A percentile compares a stretch with the other conserved stretches of the same genome.
phyloP scores from a whole-genome alignment of 1,140 invertebrate species.

The Belonocnema kinseyi region DNA sequence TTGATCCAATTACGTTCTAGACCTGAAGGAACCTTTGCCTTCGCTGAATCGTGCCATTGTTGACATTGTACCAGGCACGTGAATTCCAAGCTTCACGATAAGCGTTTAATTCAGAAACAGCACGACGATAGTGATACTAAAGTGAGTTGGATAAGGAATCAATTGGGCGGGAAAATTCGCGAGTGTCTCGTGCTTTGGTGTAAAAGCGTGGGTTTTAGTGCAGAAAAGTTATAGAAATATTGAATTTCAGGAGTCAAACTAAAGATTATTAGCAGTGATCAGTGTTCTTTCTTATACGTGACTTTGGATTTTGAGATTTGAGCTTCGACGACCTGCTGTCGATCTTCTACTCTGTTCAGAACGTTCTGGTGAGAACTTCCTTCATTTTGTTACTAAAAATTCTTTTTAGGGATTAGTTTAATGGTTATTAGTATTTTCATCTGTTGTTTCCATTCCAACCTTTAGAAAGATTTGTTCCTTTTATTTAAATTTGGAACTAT shows the following conservation, averaged over 20 bases:
- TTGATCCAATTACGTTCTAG: slow-evolving; percentile 19
- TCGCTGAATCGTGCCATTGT: slow-evolving; percentile 12
- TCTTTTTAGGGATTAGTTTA: too few relatives aligned
- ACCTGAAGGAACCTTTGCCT: slow-evolving; percentile 3
- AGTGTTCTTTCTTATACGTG: background rate
- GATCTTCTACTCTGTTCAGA: background rate
- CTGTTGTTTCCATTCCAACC: too few relatives aligned
- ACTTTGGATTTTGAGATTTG: slow-evolving; percentile 16
- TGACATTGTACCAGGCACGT: slow-evolving; percentile 23
- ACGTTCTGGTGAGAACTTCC: background rate
- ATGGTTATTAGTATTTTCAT: too few relatives aligned
- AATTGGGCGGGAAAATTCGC: background rate
- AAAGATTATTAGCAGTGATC: too few relatives aligned
- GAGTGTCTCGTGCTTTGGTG: slow-evolving; percentile 1
- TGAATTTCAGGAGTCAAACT: too few relatives aligned
- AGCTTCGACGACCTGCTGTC: background rate
- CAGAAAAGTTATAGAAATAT: too few relatives aligned
- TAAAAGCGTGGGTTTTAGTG: slow-evolving; percentile 2
- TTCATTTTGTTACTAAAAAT: background rate
- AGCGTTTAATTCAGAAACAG: slow-evolving; percentile 5
- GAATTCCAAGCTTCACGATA: slow-evolving; percentile 2
- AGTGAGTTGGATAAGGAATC: background rate
- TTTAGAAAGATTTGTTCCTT: too few relatives aligned
- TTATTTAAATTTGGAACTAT: too few relatives aligned
- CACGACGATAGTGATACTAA: background rate